Evolutionary conservation across 2,113 vertebrate species (phyloP).

Genomic region (Sakesphorus luctuosus): DNA sequence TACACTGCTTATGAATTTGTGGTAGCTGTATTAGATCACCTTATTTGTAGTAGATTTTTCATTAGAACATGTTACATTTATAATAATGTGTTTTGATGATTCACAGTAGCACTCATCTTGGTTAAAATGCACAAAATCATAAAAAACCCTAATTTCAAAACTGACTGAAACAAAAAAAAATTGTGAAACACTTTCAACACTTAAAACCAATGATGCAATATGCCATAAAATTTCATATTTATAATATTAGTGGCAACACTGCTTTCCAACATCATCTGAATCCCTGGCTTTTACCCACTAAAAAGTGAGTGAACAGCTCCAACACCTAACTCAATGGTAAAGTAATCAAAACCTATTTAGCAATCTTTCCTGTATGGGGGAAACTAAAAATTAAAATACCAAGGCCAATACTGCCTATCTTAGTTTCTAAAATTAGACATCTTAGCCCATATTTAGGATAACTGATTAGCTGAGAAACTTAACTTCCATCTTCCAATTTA

Average conservation of each 20-base stretch:
- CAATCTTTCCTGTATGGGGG: background rate
- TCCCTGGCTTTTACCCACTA: background rate
- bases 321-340: background rate
- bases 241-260: background rate
- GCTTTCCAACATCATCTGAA: background rate
- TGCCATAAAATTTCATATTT: background rate
- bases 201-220: background rate
- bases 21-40: background rate
- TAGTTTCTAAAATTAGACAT: background rate
- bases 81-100: background rate
- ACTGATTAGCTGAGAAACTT: constrained; percentile 15
- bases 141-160: background rate
- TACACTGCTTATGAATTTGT: background rate
- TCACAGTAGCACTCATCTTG: background rate
- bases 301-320: background rate
- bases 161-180: background rate
- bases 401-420: background rate
- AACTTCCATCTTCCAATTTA: background rate
- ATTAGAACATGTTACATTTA: background rate
- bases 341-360: constrained; percentile 8
- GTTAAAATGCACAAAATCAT: background rate
- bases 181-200: background rate
- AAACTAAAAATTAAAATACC: background rate
- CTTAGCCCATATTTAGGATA: background rate
- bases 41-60: background rate